phyloP scores from a whole-genome alignment of 2,888 invertebrate species.

The Drosophila prostipennis region DNA sequence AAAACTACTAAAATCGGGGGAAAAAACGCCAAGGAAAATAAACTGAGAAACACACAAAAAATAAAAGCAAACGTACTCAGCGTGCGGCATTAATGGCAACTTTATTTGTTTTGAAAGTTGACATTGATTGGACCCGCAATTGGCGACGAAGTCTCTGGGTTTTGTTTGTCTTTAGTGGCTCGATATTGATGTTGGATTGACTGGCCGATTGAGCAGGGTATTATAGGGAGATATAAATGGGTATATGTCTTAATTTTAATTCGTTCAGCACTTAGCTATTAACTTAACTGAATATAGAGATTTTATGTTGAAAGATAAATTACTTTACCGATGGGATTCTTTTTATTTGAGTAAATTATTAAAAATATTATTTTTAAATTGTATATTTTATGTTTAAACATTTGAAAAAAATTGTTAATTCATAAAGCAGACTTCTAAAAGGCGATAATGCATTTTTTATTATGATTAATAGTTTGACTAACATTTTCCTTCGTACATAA shows the following conservation, averaged over 20 bases:
- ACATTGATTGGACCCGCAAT: constrained; percentile 80
- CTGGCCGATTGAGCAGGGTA: constrained; percentile 14
- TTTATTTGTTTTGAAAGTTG: constrained; percentile 78
- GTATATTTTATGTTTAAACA: too few species aligned
- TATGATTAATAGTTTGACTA: too few species aligned
- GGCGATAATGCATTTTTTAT: too few species aligned
- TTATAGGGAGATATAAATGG: constrained; percentile 21
- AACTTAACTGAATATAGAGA: background rate
- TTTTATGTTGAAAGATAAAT: background rate
- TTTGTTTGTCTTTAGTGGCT: constrained; percentile 25
- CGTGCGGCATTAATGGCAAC: constrained; percentile 66
- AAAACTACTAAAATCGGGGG: constrained; percentile 22
- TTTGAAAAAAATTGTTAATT: too few species aligned
- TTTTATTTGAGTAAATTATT: too few species aligned
- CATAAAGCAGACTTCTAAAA: too few species aligned
- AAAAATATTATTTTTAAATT: too few species aligned
- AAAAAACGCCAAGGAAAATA: constrained; percentile 28
- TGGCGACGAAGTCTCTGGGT: constrained; percentile 49
- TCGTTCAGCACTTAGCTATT: background rate
- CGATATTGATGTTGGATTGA: constrained; percentile 8
- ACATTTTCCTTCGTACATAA: too few species aligned
- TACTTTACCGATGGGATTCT: too few species aligned
- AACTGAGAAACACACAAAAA: constrained; percentile 25
- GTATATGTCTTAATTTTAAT: constrained; percentile 2
- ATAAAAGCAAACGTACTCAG: constrained; percentile 42